Conservation (phyloP, 2,797 vertebrate genomes). For the Anas bernieri region DNA sequence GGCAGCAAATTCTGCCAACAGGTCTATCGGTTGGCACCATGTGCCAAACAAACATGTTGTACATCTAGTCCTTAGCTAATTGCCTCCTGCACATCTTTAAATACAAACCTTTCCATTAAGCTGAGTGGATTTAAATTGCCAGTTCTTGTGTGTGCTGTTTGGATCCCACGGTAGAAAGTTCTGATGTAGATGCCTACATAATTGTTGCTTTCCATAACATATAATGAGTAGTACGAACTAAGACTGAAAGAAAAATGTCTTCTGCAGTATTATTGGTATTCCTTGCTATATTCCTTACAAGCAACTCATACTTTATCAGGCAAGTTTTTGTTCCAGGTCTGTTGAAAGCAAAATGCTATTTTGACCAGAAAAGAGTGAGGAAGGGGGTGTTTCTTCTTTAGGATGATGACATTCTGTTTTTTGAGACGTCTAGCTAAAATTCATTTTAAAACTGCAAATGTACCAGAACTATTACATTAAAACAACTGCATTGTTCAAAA, state of each 20-base stretch:
- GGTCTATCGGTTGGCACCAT: neutral
- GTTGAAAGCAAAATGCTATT: constrained; percentile 18
- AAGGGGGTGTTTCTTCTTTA: neutral
- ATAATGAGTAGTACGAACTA: neutral
- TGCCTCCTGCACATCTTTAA: neutral
- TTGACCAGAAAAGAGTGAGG: neutral
- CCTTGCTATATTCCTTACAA: constrained; percentile 16
- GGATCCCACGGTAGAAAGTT: neutral
- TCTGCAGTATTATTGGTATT: neutral
- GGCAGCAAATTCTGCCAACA: neutral
- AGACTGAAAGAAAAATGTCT: neutral
- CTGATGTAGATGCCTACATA: neutral
- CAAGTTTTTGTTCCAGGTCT: neutral
- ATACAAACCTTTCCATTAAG: neutral
- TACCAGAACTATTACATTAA: neutral
- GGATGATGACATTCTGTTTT: neutral
- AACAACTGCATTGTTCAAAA: neutral
- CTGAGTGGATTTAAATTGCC: neutral
- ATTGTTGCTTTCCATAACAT: neutral
- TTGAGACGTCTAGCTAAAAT: neutral
- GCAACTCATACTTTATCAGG: neutral
- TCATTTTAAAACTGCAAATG: neutral
- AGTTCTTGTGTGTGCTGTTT: neutral
- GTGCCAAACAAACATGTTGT: neutral
- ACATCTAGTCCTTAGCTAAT: neutral